phyloP scores from a whole-genome alignment of 1,140 invertebrate species.

The Galleria mellonella region DNA sequence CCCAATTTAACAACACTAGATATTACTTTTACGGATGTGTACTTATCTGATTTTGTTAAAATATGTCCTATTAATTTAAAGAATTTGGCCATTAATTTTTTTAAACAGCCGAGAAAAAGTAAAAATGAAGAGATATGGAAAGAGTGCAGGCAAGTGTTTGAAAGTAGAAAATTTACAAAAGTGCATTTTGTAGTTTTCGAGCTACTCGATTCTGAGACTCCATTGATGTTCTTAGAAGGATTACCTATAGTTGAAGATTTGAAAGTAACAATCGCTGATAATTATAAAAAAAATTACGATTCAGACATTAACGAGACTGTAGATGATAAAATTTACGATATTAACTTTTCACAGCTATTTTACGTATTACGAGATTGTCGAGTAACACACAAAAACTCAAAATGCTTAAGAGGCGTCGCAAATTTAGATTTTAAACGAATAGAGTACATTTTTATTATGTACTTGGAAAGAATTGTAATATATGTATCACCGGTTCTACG shows the following conservation, averaged over 20 bases:
- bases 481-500: conserved; percentile 17
- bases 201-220: conserved; percentile 11
- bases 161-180: conserved; percentile 7
- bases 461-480: conserved; percentile 17
- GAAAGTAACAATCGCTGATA: conserved; percentile 21
- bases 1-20: conserved; percentile 14
- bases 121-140: conserved; percentile 5
- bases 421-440: conserved; percentile 15
- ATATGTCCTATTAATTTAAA: conserved; percentile 14
- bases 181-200: conserved; percentile 19
- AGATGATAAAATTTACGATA: conserved; percentile 2
- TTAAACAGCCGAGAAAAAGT: conserved; percentile 9
- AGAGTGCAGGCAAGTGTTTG: conserved; percentile 7
- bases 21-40: conserved; percentile 18
- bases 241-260: conserved; percentile 11
- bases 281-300: conserved; percentile 15
- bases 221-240: conserved; percentile 14
- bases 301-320: background rate
- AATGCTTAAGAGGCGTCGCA: conserved; percentile 9
- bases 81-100: conserved; percentile 20
- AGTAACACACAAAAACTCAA: conserved; percentile 13
- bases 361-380: conserved; percentile 16
- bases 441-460: conserved; percentile 23
- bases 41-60: conserved; percentile 12
- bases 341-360: conserved; percentile 12